Base-by-base conservation (phyloP, 2,888 invertebrate species). In the Tenthredo amoena region DNA sequence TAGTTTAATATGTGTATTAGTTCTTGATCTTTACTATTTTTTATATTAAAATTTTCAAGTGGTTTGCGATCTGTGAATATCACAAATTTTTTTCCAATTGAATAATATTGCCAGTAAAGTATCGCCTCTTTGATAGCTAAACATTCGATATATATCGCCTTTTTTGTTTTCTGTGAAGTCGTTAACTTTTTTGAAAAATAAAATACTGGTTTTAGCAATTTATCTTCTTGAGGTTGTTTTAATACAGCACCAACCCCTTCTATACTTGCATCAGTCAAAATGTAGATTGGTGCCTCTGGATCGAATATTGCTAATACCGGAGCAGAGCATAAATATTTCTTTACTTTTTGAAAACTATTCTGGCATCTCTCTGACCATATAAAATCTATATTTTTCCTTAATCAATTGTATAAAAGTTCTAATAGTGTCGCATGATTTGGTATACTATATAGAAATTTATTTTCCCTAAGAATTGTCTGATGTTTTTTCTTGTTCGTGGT, bases 81-180 rank as follows among this genome's bases (percentile, higher is more conserved):
- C 0, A 62, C 68, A 79, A 88, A 88, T 77, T 86, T 87, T 79
- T 86, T 68, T 7, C 87, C 89, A 18, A 89, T 88, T n/a, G 88
- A 43, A 15, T 86, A 85, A 47, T 88, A 87, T 77, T 88, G 88
- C 88, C 89, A 88, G 50, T 87, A 89, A 50, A 86, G 58, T 9
- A 87, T 85, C 5, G 87, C 86, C 83, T 89, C 88, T 84, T 89
- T 88, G 10, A 88, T 88, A 1, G 88, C 87, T n/a, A 88, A 21
- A 12, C 85, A 37, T 21, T 72, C 34, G 34, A 86, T 58, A 84
- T 76, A 72, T 37, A 72, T 72, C 2, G 72, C 88, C 34, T 68
- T 84, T 68, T 65, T 72, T 72, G 34, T 72, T 72, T 40, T 72
- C n/a, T n/a, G n/a, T n/a, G n/a, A n/a, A n/a, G n/a, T n/a, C n/a